phyloP scores from a whole-genome alignment of 2,888 invertebrate genomes.

The Helicoverpa assulta region DNA sequence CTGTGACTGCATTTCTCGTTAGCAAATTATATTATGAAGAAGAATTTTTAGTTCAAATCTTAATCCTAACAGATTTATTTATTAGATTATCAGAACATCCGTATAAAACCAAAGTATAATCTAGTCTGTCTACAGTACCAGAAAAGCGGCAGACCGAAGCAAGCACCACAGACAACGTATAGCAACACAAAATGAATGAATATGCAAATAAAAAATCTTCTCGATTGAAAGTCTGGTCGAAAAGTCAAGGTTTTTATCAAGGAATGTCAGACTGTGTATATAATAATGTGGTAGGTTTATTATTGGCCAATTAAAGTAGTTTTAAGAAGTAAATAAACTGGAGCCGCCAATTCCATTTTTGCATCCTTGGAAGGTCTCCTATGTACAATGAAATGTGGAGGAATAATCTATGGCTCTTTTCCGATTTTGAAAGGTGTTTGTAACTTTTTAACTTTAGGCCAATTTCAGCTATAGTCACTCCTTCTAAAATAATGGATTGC shows the following conservation, averaged over 20 bases:
- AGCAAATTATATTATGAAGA: too few species aligned
- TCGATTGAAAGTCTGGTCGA: conserved; percentile 60
- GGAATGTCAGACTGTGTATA: conserved; percentile 18
- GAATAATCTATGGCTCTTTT: too few species aligned
- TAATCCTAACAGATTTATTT: too few species aligned
- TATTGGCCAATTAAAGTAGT: conserved; percentile 11
- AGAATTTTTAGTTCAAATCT: too few species aligned
- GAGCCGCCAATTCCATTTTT: neutral
- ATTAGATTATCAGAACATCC: neutral
- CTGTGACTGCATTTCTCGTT: too few species aligned
- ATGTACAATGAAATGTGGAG: too few species aligned
- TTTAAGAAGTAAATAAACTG: conserved; percentile 4
- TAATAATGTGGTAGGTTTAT: conserved; percentile 24
- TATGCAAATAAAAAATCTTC: conserved; percentile 55
- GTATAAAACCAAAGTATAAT: neutral
- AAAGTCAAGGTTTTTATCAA: conserved; percentile 67
- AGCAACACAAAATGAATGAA: conserved; percentile 16
- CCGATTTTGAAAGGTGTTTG: too few species aligned
- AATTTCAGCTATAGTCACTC: too few species aligned
- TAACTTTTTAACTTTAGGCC: too few species aligned
- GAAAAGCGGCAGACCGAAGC: conserved; percentile 13
- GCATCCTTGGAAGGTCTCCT: too few species aligned
- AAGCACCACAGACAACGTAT: conserved; percentile 16
- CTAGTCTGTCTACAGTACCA: neutral
- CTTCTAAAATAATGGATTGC: too few species aligned